Percentiles rank a stretch among this genome's conserved stretches.
Conservation (phyloP, 30 jellyfish, hydroid and myxozoan species). For the Sanderia malayensis region DNA sequence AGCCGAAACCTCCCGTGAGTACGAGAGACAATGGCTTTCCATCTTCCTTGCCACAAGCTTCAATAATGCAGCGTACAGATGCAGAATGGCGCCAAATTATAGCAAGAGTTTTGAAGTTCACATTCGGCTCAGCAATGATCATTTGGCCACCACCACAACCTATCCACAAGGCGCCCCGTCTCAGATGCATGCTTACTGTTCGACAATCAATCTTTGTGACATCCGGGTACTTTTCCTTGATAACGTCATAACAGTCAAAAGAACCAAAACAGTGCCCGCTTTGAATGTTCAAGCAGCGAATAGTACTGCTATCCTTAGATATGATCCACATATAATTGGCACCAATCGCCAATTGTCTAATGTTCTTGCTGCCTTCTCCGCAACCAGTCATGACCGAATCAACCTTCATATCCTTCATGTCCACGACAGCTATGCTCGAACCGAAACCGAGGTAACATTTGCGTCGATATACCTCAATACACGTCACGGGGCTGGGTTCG, state of each 20-base stretch:
- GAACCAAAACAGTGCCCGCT: constrained; percentile 21
- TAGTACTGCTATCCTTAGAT: constrained; percentile 33
- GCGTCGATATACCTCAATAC: constrained; percentile 25
- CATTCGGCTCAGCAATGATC: constrained; percentile 46
- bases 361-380: constrained; percentile 29
- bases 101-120: constrained; percentile 35
- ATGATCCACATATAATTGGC: constrained; percentile 44
- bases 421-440: constrained; percentile 42
- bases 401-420: constrained; percentile 40
- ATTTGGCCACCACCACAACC: constrained; percentile 93
- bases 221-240: constrained; percentile 23
- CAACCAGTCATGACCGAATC: constrained; percentile 19
- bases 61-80: constrained; percentile 67
- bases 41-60: constrained; percentile 8
- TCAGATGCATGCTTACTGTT: constrained; percentile 42
- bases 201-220: constrained; percentile 57
- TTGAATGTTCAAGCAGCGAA: constrained; percentile 19
- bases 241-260: constrained; percentile 43
- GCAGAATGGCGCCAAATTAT: constrained; percentile 65
- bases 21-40: constrained; percentile 65
- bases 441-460: constrained; percentile 53
- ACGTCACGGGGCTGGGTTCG: constrained; percentile 39
- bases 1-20: constrained; percentile 67
- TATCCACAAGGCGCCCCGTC: constrained; percentile 66
- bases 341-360: constrained; percentile 28